A percentile compares a stretch with the other conserved stretches of the same genome.
Conservation (phyloP, 1,140 invertebrate species). For the Drosophila bocqueti region DNA sequence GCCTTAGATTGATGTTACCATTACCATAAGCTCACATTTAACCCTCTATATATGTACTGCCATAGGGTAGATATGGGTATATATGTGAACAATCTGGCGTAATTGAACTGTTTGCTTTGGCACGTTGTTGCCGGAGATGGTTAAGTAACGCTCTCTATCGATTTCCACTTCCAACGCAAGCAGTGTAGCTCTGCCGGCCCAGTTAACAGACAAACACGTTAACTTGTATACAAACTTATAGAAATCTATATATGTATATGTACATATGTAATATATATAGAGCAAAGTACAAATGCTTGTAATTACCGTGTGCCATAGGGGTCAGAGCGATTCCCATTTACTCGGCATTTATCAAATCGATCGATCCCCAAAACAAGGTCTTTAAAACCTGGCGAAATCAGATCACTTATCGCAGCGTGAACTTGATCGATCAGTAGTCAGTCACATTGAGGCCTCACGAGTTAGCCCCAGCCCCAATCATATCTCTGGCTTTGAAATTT, state of each 20-base stretch:
- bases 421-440: conserved; percentile 38
- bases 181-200: conserved; percentile 17
- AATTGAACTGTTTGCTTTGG: conserved; percentile 46
- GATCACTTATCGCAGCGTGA: conserved; percentile 26
- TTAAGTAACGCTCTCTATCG: conserved; percentile 47
- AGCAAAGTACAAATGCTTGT: conserved; percentile 13
- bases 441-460: conserved; percentile 35
- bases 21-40: neutral
- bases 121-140: conserved; percentile 14
- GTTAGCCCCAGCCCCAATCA: neutral
- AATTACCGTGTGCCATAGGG: conserved; percentile 12
- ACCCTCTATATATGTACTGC: neutral
- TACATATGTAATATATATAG: neutral
- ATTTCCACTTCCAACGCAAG: conserved; percentile 27
- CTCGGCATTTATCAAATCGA: conserved; percentile 17
- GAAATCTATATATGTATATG: neutral
- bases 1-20: conserved; percentile 14
- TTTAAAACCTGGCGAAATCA: conserved; percentile 29
- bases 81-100: conserved; percentile 33
- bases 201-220: conserved; percentile 37
- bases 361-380: conserved; percentile 35
- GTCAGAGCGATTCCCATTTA: conserved; percentile 25
- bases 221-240: conserved; percentile 2
- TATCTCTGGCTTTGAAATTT: conserved; percentile 33
- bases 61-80: neutral